A percentile compares a stretch with the other conserved stretches of the same genome.
phyloP scores from a whole-genome alignment of 2,888 invertebrate genomes.

The Rhimphoctona megacephalus region DNA sequence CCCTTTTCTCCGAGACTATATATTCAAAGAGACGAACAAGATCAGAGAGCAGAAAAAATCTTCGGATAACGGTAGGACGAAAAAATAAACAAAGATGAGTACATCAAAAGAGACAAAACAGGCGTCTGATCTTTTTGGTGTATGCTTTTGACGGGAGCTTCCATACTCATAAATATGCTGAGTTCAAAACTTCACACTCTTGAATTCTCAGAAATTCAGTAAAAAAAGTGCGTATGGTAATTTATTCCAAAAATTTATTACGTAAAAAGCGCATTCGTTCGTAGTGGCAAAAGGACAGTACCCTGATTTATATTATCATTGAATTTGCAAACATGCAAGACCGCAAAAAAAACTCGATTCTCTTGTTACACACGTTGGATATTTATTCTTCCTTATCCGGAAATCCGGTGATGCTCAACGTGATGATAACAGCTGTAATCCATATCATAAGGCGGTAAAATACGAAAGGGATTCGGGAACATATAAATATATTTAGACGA shows the following conservation, averaged over 20 bases:
- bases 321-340: neutral
- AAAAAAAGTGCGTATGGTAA: constrained; percentile 8
- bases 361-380: neutral
- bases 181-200: constrained; percentile 15
- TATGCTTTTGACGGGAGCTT: neutral
- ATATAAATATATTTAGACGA: constrained; percentile 1
- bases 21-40: constrained; percentile 57
- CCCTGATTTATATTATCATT: neutral
- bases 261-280: constrained; percentile 1
- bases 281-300: neutral
- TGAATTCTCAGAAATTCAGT: constrained; percentile 7
- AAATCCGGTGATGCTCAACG: constrained; percentile 19
- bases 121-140: neutral
- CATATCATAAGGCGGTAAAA: constrained; percentile 44
- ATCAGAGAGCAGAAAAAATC: constrained; percentile 62
- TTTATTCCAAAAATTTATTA: constrained; percentile 27
- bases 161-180: constrained; percentile 64
- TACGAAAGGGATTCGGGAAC: constrained; percentile 9
- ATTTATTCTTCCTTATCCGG: constrained; percentile 10
- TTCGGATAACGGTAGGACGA: constrained; percentile 15
- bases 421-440: constrained; percentile 54
- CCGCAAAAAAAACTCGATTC: neutral
- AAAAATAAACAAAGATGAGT: constrained; percentile 13
- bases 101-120: neutral
- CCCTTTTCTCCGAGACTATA: neutral